phyloP scores from a whole-genome alignment of 2,797 vertebrate genomes.

The Anomalospiza imberbis region DNA sequence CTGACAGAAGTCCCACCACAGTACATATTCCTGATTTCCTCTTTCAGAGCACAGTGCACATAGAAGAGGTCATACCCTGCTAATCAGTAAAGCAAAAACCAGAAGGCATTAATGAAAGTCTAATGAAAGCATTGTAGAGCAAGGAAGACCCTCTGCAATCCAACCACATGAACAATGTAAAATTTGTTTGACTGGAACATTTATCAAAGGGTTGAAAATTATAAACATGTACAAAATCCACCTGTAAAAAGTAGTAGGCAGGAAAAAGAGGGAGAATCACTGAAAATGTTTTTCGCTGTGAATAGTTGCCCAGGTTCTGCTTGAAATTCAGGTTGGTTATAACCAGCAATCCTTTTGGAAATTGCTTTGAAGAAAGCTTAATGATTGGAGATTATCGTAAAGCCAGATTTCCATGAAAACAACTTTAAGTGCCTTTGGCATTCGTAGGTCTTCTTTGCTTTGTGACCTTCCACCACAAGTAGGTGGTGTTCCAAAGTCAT shows the following conservation, averaged over 20 bases:
- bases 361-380: slow-evolving; percentile 20
- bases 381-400: background rate
- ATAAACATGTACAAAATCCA: slow-evolving; percentile 15
- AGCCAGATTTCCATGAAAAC: slow-evolving; percentile 5
- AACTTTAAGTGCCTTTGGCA: background rate
- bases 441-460: background rate
- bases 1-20: background rate
- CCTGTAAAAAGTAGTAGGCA: background rate
- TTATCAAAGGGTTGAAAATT: slow-evolving; percentile 14
- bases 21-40: background rate
- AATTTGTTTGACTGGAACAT: background rate
- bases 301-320: background rate
- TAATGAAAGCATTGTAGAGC: background rate
- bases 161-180: background rate
- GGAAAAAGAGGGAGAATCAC: background rate
- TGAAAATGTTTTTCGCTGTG: background rate
- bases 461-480: background rate
- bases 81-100: background rate
- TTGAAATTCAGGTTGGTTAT: slow-evolving; percentile 26
- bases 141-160: background rate
- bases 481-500: background rate
- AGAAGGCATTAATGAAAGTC: background rate
- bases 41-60: background rate
- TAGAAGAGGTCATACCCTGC: background rate
- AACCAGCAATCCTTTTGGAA: slow-evolving; percentile 16